A percentile compares a stretch with the other conserved stretches of the same genome.
Evolutionary conservation across 2,888 invertebrate species (phyloP).

Genomic region (Tiphia femorata): DNA sequence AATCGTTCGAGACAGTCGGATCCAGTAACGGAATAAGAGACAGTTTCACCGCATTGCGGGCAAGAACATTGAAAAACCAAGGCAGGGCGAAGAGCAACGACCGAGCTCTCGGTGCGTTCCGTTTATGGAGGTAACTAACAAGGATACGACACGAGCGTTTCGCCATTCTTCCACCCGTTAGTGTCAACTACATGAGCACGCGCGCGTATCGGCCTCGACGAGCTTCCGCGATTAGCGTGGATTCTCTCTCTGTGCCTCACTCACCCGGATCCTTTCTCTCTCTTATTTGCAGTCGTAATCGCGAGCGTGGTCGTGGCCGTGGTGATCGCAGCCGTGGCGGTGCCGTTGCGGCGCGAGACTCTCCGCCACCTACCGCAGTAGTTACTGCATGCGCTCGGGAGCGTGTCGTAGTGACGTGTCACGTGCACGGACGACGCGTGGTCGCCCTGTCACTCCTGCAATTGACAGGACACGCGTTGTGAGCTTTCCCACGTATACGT

Average conservation of each 20-base stretch:
- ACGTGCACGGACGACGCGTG: constrained; percentile 48
- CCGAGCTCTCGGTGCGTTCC: no score
- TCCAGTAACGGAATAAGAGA: no score
- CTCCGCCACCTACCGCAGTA: neutral
- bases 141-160: no score
- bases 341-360: constrained; percentile 7
- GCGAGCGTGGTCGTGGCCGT: neutral
- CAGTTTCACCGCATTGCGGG: no score
- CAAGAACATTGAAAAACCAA: no score
- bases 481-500: constrained; percentile 51
- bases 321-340: constrained; percentile 20
- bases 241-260: neutral
- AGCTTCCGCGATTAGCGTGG: no score
- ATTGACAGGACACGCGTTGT: constrained; percentile 55
- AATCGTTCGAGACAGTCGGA: no score
- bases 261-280: constrained; percentile 12
- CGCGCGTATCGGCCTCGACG: no score
- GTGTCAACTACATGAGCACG: neutral
- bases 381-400: neutral
- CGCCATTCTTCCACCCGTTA: no score
- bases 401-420: constrained; percentile 47
- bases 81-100: no score
- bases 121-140: no score
- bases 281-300: constrained; percentile 32
- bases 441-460: constrained; percentile 45